phyloP scores from a whole-genome alignment of 2,113 vertebrate genomes.

The Climacteris rufus region DNA sequence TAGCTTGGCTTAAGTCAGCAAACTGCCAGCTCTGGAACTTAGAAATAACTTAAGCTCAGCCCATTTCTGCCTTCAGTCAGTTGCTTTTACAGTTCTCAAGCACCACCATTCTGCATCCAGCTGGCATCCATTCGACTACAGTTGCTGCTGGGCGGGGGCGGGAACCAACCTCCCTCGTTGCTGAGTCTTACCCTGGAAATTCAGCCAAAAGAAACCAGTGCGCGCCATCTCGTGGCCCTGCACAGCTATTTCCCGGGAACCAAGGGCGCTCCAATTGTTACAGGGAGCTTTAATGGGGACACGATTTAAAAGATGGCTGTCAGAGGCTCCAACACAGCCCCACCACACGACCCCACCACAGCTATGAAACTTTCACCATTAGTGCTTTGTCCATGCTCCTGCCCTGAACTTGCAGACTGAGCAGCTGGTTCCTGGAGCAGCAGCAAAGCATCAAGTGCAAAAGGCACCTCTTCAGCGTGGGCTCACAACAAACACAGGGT shows the following conservation, averaged over 20 bases:
- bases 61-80: neutral
- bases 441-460: neutral
- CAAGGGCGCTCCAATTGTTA: rapidly evolving
- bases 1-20: neutral
- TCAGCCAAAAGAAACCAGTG: neutral
- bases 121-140: neutral
- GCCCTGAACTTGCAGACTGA: neutral
- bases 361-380: rapidly evolving
- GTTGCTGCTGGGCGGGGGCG: neutral
- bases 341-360: rapidly evolving
- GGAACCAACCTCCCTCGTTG: neutral
- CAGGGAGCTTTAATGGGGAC: neutral
- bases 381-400: neutral
- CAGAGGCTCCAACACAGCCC: neutral
- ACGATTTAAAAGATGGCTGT: neutral
- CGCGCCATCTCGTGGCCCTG: conserved; percentile 28
- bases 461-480: rapidly evolving
- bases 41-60: neutral
- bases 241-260: neutral
- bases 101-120: neutral
- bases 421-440: neutral
- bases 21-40: neutral
- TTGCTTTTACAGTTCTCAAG: neutral
- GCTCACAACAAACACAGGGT: rapidly evolving
- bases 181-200: rapidly evolving